Percentiles rank a stretch among this genome's conserved stretches.
phyloP scores from a whole-genome alignment of 2,113 vertebrate genomes.

The Ciconia maguari region DNA sequence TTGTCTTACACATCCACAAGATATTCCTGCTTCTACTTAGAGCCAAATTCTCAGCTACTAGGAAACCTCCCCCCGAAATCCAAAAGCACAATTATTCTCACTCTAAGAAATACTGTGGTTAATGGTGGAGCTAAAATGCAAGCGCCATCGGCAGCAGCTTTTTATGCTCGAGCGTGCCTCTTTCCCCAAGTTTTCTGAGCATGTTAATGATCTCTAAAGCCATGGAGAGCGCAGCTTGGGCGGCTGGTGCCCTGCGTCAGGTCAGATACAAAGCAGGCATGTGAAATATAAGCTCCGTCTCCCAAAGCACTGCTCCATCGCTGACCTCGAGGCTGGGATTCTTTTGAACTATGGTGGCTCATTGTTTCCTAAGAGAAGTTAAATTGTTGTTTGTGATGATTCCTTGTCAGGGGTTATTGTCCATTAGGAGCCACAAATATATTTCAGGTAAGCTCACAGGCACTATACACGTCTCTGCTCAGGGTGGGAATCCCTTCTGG shows the following conservation, averaged over 20 bases:
- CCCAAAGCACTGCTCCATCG: conserved; percentile 11
- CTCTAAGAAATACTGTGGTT: neutral
- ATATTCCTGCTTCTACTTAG: neutral
- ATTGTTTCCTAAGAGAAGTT: neutral
- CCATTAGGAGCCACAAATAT: neutral
- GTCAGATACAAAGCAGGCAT: conserved; percentile 7
- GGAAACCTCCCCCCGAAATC: neutral
- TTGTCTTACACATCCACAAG: neutral
- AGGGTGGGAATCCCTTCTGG: neutral
- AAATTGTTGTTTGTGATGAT: conserved; percentile 4
- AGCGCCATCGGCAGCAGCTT: neutral
- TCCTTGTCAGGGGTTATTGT: neutral
- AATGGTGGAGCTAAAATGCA: neutral
- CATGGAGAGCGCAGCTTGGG: neutral
- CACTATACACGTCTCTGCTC: accelerated
- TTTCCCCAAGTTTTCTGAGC: conserved; percentile 7
- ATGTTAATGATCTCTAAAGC: neutral
- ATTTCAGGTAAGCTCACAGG: neutral
- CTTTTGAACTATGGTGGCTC: neutral
- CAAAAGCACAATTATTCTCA: neutral
- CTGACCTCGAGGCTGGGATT: neutral
- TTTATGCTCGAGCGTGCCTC: neutral
- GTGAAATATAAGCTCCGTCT: neutral
- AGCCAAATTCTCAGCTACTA: neutral
- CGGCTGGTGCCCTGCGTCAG: neutral